These are phyloP conservation scores for Paratilapia polleni DNA, from an alignment of 2,113 vertebrate genomes.

Conservation along the genomic window DNA sequence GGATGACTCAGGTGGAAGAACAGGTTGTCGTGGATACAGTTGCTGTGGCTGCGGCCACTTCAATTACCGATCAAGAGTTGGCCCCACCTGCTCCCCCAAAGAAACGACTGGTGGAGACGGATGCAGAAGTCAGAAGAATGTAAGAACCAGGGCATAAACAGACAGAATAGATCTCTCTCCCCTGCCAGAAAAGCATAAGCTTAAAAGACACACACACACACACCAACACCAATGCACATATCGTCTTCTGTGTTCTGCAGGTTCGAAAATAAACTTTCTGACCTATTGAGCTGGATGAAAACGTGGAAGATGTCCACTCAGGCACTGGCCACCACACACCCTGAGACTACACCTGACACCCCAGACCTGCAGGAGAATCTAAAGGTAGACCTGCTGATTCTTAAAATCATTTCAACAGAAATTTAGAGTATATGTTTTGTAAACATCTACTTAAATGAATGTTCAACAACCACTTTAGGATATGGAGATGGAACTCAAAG, in stretches of 20 bases:
- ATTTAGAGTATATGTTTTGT: neutral
- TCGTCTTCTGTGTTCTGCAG: constrained; percentile 66
- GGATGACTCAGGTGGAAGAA: constrained; percentile 82
- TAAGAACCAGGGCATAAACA: constrained; percentile 69
- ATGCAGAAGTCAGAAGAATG: constrained; percentile 85
- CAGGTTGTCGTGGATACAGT: constrained; percentile 75
- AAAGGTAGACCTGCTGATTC: constrained; percentile 80
- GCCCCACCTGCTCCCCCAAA: constrained; percentile 87
- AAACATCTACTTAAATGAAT: neutral
- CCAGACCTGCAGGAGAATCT: constrained; percentile 82
- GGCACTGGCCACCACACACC: constrained; percentile 81
- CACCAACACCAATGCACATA: neutral
- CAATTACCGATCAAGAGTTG: constrained; percentile 79
- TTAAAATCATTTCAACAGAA: neutral
- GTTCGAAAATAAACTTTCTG: constrained; percentile 84
- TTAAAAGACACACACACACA: neutral
- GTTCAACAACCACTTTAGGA: constrained; percentile 74
- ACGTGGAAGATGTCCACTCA: constrained; percentile 84
- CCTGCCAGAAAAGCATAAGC: neutral
- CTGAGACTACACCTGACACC: constrained; percentile 82
- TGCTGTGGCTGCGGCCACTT: constrained; percentile 63
- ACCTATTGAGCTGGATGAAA: constrained; percentile 85
- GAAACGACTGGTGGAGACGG: constrained; percentile 87
- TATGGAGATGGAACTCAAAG: constrained; percentile 82
- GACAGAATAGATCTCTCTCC: neutral